Base-by-base conservation (phyloP, 1,140 invertebrate genomes). In the Sesamia nonagrioides region DNA sequence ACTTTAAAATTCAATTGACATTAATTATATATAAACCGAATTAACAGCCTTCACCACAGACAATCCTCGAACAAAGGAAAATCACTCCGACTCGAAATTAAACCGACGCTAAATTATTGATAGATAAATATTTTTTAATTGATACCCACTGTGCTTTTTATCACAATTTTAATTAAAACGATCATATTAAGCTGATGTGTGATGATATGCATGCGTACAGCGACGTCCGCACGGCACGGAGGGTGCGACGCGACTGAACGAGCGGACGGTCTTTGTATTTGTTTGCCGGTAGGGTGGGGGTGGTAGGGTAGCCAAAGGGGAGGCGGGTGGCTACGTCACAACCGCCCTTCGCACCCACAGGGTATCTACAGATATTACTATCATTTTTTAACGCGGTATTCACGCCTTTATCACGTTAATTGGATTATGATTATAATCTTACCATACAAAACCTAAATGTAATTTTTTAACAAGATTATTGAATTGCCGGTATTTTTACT, bases 171-270 rank as follows among this genome's bases (percentile, higher is more conserved):
- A 60, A 87, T 83, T 76, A 86, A 83, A 86, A 78, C 86, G 85
- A 86, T 85, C 84, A 90, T 90, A 84, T 87, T 88, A 78, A 84
- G n/a, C 77, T 85, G 83, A 86, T 87, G 79, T 86, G 75, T 73
- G 58, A 21, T 60, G 82, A 86, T 86, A 84, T 84, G 81, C 77
- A 78, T 83, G 75, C 77, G 42, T 61, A 18, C 1, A 11, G 42
- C 42, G 58, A 82, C 85, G 86, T 89, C 84, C 84, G 82, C 87
- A 73, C 86, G 79, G 79, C 84, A 69, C 88, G 85, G 84, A 77
- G 84, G 82, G 82, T 85, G 88, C 85, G 87, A 86, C 89, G 86
- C 89, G 91, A 91, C 90, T 93, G 87, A 81, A 72, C 81, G 80
- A 79, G 74, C 79, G 80, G 78, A 68, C 71, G 61, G 69, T 84